These are phyloP conservation scores for Tachuris rubrigastra DNA, from an alignment of 2,113 vertebrate species.

Conservation along the genomic window DNA sequence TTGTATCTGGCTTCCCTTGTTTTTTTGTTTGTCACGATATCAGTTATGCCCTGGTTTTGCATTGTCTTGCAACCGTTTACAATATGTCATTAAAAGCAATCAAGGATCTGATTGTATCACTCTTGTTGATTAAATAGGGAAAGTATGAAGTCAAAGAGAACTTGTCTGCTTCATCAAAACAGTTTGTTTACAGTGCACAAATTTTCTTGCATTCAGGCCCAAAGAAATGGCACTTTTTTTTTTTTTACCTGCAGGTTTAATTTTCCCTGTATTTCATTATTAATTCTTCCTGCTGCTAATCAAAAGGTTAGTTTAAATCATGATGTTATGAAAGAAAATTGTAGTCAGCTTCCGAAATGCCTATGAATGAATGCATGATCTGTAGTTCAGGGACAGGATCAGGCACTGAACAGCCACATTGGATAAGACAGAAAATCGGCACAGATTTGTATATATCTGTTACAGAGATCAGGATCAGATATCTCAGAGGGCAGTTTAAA, in stretches of 20 bases:
- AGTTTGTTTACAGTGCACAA: background rate
- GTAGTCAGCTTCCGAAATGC: background rate
- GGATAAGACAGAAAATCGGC: background rate
- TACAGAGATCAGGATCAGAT: background rate
- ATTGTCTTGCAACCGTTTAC: background rate
- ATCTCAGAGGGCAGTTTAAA: background rate
- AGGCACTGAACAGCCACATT: background rate
- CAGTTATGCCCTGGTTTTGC: background rate
- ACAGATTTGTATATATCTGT: background rate
- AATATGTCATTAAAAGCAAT: background rate
- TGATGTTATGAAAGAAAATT: background rate
- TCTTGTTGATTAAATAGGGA: slow-evolving; percentile 24
- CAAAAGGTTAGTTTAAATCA: background rate
- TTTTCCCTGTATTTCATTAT: background rate
- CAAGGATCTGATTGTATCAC: slow-evolving; percentile 12
- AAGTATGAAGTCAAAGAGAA: background rate
- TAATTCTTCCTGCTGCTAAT: background rate
- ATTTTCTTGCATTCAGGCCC: background rate
- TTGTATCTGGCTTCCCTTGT: background rate
- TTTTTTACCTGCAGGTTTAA: background rate
- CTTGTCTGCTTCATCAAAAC: background rate
- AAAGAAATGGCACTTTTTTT: background rate
- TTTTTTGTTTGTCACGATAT: background rate
- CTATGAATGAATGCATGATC: background rate
- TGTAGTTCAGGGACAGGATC: background rate